Base-by-base conservation (phyloP, 2,888 invertebrate species). In the Drosophila nr. medialis region DNA sequence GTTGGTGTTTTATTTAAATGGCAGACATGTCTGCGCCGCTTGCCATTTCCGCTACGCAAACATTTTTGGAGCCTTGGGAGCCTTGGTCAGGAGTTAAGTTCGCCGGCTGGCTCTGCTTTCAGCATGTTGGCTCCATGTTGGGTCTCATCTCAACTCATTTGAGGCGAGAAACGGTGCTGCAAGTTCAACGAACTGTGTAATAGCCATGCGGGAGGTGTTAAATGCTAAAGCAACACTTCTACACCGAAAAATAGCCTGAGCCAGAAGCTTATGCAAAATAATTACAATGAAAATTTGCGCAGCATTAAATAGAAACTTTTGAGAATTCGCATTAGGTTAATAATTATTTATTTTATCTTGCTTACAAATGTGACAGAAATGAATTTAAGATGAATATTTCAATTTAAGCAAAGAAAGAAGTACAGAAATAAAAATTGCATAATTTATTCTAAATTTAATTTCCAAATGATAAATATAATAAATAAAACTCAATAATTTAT, bases 21-120 rank as follows among this genome's bases (percentile, higher is more conserved):
- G 89, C 86, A 86, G 86, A 86, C 86, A 83, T 86, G 89, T 86
- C 86, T 89, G 86, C 86, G 86, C 84, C 81, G 68, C 63, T 73
- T 77, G 65, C 66, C 80, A 85, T 75, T 85, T 87, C 85, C 88
- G 88, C 67, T 62, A 42, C 63, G 61, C 55, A 63, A 67, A 73
- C 64, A 70, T 63, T 68, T 78, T 78, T 62, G 75, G 74, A 53
- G 21, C 51, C 30, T 21, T 45, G 60, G n/a, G 32, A 30, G 32
- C 36, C 34, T 61, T 61, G 64, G 62, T 51, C 64, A 59, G 62
- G 40, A 55, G 51, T 11, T 55, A 40, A 34, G 49, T 48, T 42
- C 30, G 18, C 36, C 38, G 48, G 49, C 38, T 30, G 32, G 53
- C 10, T 65, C 32, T 27, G 34, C 42, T 34, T 42, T 50, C 18